phyloP scores from a whole-genome alignment of 2,113 vertebrate genomes.

The Budorcas taxicolor region DNA sequence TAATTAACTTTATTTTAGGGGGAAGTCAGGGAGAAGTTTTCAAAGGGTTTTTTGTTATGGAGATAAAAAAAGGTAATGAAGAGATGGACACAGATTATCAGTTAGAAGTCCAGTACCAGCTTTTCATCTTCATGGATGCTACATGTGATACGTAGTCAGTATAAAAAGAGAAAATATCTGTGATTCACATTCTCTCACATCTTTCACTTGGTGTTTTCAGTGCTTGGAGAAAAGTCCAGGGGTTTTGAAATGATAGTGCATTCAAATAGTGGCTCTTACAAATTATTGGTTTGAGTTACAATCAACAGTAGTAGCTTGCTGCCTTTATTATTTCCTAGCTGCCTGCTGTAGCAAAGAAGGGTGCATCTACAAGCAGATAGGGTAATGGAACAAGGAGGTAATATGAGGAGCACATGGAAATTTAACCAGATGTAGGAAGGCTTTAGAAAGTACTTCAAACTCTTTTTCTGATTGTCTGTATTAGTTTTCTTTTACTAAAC shows the following conservation, averaged over 20 bases:
- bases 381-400: not conserved
- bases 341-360: not conserved
- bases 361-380: not conserved
- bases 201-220: not conserved
- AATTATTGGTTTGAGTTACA: not conserved
- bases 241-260: not conserved
- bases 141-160: not conserved
- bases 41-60: not conserved
- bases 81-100: not conserved
- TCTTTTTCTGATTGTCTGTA: not conserved
- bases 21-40: not conserved
- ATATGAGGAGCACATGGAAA: not conserved
- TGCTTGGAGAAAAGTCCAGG: not conserved
- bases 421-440: not conserved
- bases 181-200: not conserved
- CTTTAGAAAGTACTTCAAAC: not conserved
- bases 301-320: not conserved
- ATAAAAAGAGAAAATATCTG: not conserved
- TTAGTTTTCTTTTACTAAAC: not conserved
- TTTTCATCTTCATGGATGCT: not conserved
- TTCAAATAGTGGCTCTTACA: not conserved
- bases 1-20: constrained; percentile 14
- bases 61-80: not conserved
- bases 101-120: not conserved
- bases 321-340: not conserved